Evolutionary conservation across 2,113 vertebrate genomes (phyloP).

Genomic region (Tonatia bakeri): DNA sequence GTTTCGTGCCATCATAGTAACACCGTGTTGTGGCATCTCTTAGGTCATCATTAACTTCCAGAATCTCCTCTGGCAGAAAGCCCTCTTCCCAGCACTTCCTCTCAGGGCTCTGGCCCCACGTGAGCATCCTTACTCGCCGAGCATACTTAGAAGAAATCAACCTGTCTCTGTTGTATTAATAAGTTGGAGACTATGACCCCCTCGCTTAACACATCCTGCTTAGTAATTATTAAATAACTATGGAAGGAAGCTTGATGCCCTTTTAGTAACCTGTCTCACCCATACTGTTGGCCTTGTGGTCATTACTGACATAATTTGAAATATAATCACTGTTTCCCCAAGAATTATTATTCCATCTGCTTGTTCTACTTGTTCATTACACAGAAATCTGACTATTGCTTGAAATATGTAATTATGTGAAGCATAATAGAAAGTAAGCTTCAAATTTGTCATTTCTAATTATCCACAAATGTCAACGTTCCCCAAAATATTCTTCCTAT

Average conservation of each 20-base stretch:
- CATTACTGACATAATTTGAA: conserved; percentile 52
- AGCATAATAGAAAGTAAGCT: conserved; percentile 55
- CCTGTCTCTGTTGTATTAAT: not conserved
- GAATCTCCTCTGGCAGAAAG: not conserved
- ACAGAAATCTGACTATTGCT: conserved; percentile 42
- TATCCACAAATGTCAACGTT: conserved; percentile 53
- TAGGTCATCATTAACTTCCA: not conserved
- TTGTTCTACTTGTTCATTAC: conserved; percentile 17
- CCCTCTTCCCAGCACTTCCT: not conserved
- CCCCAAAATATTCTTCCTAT: conserved; percentile 32
- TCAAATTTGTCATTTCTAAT: conserved; percentile 60
- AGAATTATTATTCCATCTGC: conserved; percentile 50
- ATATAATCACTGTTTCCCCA: conserved; percentile 44
- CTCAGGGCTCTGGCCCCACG: not conserved
- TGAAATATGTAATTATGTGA: conserved; percentile 44
- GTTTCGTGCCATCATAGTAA: not conserved
- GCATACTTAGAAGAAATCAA: conserved; percentile 17
- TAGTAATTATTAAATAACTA: conserved; percentile 47
- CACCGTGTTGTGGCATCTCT: not conserved
- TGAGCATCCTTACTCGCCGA: not conserved
- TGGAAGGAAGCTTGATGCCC: not conserved
- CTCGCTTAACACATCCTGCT: conserved; percentile 24
- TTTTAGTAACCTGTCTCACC: conserved; percentile 31
- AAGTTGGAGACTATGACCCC: conserved; percentile 13
- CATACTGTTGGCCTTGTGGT: conserved; percentile 34